Percentiles rank a stretch among this genome's conserved stretches.
Evolutionary conservation across 2,888 invertebrate species (phyloP).

Genomic region (Clanis bilineata): DNA sequence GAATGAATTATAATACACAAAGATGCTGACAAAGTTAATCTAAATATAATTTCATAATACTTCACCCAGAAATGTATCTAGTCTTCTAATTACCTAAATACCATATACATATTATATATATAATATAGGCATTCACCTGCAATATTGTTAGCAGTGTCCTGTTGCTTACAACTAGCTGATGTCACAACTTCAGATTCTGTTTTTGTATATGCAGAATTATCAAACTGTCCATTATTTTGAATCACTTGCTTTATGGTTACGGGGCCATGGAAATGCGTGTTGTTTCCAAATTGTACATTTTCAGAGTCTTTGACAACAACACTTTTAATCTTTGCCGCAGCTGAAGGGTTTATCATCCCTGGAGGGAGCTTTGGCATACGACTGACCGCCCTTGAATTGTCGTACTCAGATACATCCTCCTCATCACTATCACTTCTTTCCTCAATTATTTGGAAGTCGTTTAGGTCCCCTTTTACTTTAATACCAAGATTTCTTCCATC

Average conservation of each 20-base stretch:
- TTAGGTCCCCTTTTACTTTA: constrained; percentile 60
- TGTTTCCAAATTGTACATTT: constrained; percentile 89
- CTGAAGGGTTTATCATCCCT: constrained; percentile 42
- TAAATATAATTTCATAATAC: too few species aligned
- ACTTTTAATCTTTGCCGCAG: constrained; percentile 72
- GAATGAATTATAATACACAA: too few species aligned
- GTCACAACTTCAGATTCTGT: constrained; percentile 47
- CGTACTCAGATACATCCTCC: constrained; percentile 34
- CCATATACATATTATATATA: too few species aligned
- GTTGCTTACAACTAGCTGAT: constrained; percentile 16
- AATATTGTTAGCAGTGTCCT: constrained; percentile 10
- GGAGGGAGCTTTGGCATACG: constrained; percentile 42
- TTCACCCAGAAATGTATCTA: too few species aligned
- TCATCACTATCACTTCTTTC: constrained; percentile 51
- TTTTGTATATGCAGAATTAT: constrained; percentile 56
- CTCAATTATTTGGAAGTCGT: constrained; percentile 59
- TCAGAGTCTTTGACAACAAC: constrained; percentile 86
- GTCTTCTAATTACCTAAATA: too few species aligned
- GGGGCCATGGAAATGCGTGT: constrained; percentile 89
- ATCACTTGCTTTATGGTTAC: constrained; percentile 89
- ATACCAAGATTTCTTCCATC: constrained; percentile 43
- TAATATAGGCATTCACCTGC: background rate
- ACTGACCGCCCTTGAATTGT: constrained; percentile 34
- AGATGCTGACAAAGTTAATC: too few species aligned
- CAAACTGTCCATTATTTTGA: constrained; percentile 65